These are phyloP conservation scores for Felis catus DNA, from an alignment of 2,113 vertebrate species.

Conservation along the genomic window F.catus_Fca126_mat1.0 CM031417.1:112796501-112797000, in stretches of 20 bases:
- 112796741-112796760: neutral
- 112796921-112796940: neutral
- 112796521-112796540: constrained; percentile 10
- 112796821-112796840: neutral
- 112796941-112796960: neutral
- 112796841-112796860: neutral
- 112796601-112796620: neutral
- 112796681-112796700: neutral
- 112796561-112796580: neutral
- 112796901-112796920: neutral
- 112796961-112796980: neutral
- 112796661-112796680: neutral
- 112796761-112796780: neutral
- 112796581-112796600: neutral
- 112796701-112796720: neutral
- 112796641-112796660: neutral
- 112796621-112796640: neutral
- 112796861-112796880: neutral
- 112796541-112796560: neutral
- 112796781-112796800: constrained; percentile 4
- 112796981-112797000: neutral
- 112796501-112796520: neutral
- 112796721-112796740: neutral
- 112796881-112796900: neutral
- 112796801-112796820: neutral